Base-by-base conservation (phyloP, 2,888 invertebrate genomes). In the Brenthis hecate region DNA sequence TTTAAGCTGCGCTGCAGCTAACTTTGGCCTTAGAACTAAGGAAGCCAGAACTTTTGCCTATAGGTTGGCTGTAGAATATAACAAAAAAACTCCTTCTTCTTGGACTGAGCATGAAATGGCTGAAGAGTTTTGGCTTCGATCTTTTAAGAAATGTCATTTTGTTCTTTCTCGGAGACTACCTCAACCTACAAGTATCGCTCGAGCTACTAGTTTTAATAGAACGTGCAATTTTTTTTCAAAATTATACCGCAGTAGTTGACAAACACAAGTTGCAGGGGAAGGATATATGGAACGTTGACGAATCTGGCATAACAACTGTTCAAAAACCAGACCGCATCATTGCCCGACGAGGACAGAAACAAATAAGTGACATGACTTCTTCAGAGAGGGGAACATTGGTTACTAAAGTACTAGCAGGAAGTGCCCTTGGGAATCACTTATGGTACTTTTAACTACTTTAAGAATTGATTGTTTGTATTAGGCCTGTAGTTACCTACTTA, bases 241-340 rank as follows among this genome's bases (percentile, higher is more conserved):
- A 69, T 65, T 70, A 62, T 58, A 67, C 65, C 32, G 14, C 56
- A 16, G 56, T 65, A 55, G n/a, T 65, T 19, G 53, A 61, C 19
- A 56, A 56, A 56, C 5, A 69, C 28, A 63, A 65, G 62, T 70
- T 70, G 51, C 61, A 69, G 54, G 64, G 66, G 66, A 48, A 76
- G 53, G 77, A 84, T 72, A 84, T 87, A 56, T 87, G 76, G 73
- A 87, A 88, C 71, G 69, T 82, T 23, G 85, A 85, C 65, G 82
- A 87, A 73, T 80, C 82, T 1, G 85, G 83, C 0, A 73, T 85
- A 0, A 83, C 85, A 4, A 84, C 85, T 5, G 86, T 87, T 5
- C 83, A 85, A 68, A 83, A 77, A 70, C 83, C 85, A n/a, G 71
- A 78, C 58, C 78, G 77, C 73, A 71, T 88, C 50, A 70, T 87